These are phyloP conservation scores for Cervus canadensis DNA, from an alignment of 2,113 vertebrate species.

Conservation along the genomic window DNA sequence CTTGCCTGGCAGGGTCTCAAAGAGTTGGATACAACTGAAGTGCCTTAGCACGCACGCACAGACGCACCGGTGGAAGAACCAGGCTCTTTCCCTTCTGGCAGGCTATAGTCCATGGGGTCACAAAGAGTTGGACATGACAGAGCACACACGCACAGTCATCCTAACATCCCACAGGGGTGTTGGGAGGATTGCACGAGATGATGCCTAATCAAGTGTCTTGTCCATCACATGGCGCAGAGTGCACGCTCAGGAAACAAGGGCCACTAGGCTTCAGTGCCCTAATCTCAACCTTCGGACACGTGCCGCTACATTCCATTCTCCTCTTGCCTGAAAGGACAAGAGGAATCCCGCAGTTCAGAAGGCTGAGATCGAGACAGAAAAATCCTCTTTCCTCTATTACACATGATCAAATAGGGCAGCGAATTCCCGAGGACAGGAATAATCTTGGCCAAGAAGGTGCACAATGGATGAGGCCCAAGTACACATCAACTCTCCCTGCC, in stretches of 20 bases:
- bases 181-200: neutral
- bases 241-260: neutral
- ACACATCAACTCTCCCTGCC: neutral
- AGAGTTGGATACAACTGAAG: neutral
- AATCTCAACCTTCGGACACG: neutral
- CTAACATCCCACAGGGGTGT: neutral
- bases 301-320: neutral
- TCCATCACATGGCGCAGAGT: neutral
- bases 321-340: neutral
- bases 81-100: neutral
- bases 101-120: neutral
- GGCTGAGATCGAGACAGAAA: neutral
- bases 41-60: neutral
- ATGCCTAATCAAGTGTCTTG: neutral
- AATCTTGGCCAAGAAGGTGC: neutral
- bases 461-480: neutral
- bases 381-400: neutral
- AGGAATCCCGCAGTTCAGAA: neutral
- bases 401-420: neutral
- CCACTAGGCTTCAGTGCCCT: neutral
- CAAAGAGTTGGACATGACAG: neutral
- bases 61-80: fast-evolving
- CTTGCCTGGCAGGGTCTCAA: neutral
- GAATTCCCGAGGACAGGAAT: neutral
- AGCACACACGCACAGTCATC: neutral